Conservation (phyloP, 2,797 vertebrate genomes). For the Scolopax bukidnonensis region DNA sequence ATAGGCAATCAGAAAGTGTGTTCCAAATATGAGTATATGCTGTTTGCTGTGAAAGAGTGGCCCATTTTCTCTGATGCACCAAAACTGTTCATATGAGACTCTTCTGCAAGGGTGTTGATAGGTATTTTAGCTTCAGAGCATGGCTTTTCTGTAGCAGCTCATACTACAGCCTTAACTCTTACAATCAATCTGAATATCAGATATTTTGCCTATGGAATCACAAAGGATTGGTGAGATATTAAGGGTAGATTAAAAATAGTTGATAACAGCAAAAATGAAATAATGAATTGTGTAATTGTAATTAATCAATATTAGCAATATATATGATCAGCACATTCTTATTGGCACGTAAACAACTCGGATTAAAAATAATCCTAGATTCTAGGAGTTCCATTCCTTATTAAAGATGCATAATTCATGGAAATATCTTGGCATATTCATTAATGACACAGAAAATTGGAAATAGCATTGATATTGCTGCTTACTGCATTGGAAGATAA, state of each 20-base stretch:
- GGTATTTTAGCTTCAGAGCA: background rate
- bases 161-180: background rate
- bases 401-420: slow-evolving; percentile 28
- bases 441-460: slow-evolving; percentile 45
- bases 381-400: slow-evolving; percentile 33
- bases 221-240: background rate
- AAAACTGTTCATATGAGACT: accelerated
- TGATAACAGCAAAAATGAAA: background rate
- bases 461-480: slow-evolving; percentile 21
- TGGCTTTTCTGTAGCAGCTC: background rate
- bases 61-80: background rate
- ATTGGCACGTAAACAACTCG: background rate
- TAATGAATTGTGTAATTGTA: background rate
- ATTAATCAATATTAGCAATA: background rate
- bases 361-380: background rate
- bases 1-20: background rate
- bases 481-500: slow-evolving; percentile 15
- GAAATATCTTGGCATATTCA: slow-evolving; percentile 40
- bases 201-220: background rate
- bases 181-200: background rate
- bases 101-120: background rate
- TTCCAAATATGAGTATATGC: background rate
- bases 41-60: background rate
- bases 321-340: slow-evolving; percentile 14
- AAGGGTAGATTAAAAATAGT: background rate